These are phyloP conservation scores for Pammene fasciana DNA, from an alignment of 2,888 invertebrate species.

Conservation along the genomic window DNA sequence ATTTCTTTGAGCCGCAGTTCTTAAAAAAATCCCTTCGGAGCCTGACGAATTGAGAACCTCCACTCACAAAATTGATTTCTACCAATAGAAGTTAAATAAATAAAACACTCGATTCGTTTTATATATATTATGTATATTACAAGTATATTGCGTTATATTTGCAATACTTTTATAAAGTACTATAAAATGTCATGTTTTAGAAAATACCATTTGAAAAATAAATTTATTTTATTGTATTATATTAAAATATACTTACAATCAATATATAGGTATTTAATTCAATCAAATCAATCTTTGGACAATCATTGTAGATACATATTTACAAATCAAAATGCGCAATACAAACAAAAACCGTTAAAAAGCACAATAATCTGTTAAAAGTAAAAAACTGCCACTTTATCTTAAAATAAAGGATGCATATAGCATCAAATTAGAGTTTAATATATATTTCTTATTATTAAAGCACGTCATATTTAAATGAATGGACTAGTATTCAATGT, in stretches of 20 bases:
- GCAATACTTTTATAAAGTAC: slow-evolving; percentile 30
- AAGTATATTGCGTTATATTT: slow-evolving; percentile 10
- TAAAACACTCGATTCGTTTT: slow-evolving; percentile 25
- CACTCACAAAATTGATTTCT: too few species aligned
- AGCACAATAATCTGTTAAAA: slow-evolving; percentile 15
- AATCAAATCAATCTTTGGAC: slow-evolving; percentile 31
- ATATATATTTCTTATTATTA: slow-evolving; percentile 12
- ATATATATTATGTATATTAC: slow-evolving; percentile 33
- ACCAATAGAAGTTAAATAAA: not conserved
- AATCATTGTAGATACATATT: slow-evolving; percentile 23
- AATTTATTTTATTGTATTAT: not conserved
- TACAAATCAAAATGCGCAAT: slow-evolving; percentile 28
- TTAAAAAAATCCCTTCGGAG: too few species aligned
- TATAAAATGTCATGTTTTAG: slow-evolving; percentile 8
- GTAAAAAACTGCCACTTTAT: slow-evolving; percentile 16
- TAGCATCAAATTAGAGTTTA: slow-evolving; percentile 2
- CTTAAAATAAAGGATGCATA: not conserved
- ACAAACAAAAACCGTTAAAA: slow-evolving; percentile 28
- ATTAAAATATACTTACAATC: not conserved
- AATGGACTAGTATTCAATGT: slow-evolving; percentile 74
- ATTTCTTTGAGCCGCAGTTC: too few species aligned
- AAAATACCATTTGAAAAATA: slow-evolving; percentile 28
- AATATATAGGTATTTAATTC: not conserved
- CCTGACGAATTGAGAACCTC: too few species aligned
- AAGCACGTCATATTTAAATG: slow-evolving; percentile 52